phyloP scores from a whole-genome alignment of 2,113 vertebrate genomes.

The Donacobius atricapilla region DNA sequence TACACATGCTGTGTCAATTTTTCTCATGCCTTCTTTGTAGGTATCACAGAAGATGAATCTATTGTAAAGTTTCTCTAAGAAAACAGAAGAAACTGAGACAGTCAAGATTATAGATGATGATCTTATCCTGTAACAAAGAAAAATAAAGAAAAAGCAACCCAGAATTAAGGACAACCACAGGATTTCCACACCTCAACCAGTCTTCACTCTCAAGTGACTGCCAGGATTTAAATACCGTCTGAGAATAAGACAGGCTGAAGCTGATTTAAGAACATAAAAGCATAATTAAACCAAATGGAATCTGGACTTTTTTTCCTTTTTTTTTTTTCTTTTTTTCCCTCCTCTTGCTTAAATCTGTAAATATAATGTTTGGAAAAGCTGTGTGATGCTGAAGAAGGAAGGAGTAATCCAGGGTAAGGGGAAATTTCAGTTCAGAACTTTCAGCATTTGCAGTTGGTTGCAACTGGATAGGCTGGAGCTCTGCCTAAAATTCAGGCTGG shows the following conservation, averaged over 20 bases:
- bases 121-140: background rate
- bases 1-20: background rate
- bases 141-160: background rate
- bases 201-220: background rate
- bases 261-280: background rate
- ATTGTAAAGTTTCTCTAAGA: background rate
- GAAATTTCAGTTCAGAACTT: background rate
- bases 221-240: background rate
- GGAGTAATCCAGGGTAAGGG: background rate
- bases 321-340: accelerated
- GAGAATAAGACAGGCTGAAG: background rate
- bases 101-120: background rate
- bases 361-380: background rate
- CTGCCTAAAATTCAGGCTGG: background rate
- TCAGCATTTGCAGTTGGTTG: background rate
- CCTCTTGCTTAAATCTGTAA: background rate
- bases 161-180: background rate
- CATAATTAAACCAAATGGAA: background rate
- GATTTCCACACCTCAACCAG: background rate
- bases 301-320: no score
- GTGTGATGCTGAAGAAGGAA: background rate
- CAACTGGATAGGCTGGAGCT: background rate
- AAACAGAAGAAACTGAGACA: background rate
- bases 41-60: background rate
- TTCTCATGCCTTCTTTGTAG: background rate